A percentile compares a stretch with the other conserved stretches of the same genome.
Conservation (phyloP, 2,113 vertebrate genomes). For the Zeus faber region DNA sequence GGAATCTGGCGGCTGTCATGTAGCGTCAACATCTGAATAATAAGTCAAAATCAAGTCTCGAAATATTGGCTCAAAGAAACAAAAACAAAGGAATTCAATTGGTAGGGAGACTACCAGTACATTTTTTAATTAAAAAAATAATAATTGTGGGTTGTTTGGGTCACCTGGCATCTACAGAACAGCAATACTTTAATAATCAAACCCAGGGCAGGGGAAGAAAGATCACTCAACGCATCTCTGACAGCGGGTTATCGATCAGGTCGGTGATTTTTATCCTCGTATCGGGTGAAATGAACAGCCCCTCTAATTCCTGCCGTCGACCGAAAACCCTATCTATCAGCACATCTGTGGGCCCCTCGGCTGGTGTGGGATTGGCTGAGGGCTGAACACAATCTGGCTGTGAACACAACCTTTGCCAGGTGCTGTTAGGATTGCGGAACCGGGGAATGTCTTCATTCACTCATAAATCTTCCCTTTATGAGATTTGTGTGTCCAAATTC, state of each 20-base stretch:
- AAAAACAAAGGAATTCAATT: background rate
- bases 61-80: constrained; percentile 1
- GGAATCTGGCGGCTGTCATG: background rate
- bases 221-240: constrained; percentile 50
- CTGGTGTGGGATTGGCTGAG: background rate
- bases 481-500: background rate
- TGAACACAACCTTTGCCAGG: constrained; percentile 8
- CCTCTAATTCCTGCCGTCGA: constrained; percentile 29
- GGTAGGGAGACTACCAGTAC: too few species aligned
- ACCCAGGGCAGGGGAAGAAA: constrained; percentile 16
- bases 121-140: too few species aligned
- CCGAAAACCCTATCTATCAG: constrained; percentile 24
- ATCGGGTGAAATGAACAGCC: constrained; percentile 27
- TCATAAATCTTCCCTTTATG: constrained; percentile 32
- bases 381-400: constrained; percentile 19
- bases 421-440: background rate
- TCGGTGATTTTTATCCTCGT: constrained; percentile 38
- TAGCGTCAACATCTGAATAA: background rate
- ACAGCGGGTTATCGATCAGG: constrained; percentile 52
- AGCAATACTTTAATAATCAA: constrained; percentile 40
- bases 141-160: too few species aligned
- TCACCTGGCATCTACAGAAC: too few species aligned
- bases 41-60: background rate
- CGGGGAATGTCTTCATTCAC: constrained; percentile 10
- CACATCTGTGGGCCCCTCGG: constrained; percentile 36